phyloP scores from a whole-genome alignment of 2,888 invertebrate species.

The Drosophila barbarae region DNA sequence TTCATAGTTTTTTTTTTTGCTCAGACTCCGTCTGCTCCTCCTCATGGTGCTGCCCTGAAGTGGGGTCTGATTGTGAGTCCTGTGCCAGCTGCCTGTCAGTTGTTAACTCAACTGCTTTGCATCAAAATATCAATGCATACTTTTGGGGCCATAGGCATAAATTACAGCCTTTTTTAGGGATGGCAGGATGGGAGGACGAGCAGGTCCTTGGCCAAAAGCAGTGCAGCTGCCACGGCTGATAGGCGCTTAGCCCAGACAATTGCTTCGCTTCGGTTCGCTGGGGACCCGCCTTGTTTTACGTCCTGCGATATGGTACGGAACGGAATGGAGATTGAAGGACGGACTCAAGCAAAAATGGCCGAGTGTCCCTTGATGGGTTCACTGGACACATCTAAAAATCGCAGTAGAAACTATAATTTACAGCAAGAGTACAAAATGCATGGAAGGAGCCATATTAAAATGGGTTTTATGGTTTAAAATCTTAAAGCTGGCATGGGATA shows the following conservation, averaged over 20 bases:
- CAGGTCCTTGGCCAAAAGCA: background rate
- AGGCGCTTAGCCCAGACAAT: slow-evolving; percentile 5
- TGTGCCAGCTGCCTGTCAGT: slow-evolving; percentile 49
- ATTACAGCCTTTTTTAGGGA: slow-evolving; percentile 44
- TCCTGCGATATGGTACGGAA: slow-evolving; percentile 19
- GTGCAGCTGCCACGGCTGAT: slow-evolving; percentile 4
- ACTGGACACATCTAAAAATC: background rate
- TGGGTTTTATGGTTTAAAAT: background rate
- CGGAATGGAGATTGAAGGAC: slow-evolving; percentile 23
- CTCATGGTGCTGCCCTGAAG: background rate
- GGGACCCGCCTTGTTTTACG: slow-evolving; percentile 6
- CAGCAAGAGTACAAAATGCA: background rate
- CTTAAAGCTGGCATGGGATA: background rate
- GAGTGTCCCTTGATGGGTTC: slow-evolving; percentile 8
- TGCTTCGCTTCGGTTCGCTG: slow-evolving; percentile 3
- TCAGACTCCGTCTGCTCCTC: background rate
- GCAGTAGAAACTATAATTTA: background rate
- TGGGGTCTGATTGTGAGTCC: slow-evolving; percentile 3
- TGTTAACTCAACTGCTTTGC: slow-evolving; percentile 67
- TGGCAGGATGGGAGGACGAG: background rate
- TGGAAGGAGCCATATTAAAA: background rate
- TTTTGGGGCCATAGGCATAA: slow-evolving; percentile 55
- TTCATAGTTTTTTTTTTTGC: slow-evolving; percentile 24
- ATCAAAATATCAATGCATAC: slow-evolving; percentile 67
- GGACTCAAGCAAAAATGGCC: background rate